phyloP scores from a whole-genome alignment of 2,888 invertebrate species.

The Parasteatoda lunata region DNA sequence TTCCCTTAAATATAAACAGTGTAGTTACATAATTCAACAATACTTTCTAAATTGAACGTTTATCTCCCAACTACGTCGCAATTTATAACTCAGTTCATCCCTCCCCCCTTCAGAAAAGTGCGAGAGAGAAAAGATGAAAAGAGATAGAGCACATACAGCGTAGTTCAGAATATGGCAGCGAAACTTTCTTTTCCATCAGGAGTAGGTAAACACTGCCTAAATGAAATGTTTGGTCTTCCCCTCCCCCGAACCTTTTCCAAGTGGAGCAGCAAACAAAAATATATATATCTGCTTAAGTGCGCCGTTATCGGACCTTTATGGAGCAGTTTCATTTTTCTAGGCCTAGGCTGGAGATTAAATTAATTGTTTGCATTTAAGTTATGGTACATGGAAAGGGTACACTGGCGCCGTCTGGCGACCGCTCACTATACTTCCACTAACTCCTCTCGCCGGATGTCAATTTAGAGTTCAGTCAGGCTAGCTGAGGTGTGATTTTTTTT shows the following conservation, averaged over 20 bases:
- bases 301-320: constrained; percentile 59
- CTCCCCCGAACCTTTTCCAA: background rate
- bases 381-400: constrained; percentile 17
- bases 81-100: background rate
- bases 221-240: constrained; percentile 54
- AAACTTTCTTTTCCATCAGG: constrained; percentile 11
- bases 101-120: constrained; percentile 10
- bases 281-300: constrained; percentile 55
- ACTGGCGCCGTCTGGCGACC: constrained; percentile 51
- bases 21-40: too few relatives aligned
- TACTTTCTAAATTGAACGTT: background rate
- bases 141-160: constrained; percentile 40
- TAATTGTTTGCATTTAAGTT: constrained; percentile 65
- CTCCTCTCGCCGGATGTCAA: constrained; percentile 41
- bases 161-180: constrained; percentile 28
- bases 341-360: constrained; percentile 45
- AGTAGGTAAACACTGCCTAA: constrained; percentile 55
- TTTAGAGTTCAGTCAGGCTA: constrained; percentile 11
- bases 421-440: background rate
- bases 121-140: constrained; percentile 22
- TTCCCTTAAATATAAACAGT: too few relatives aligned
- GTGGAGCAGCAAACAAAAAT: constrained; percentile 31
- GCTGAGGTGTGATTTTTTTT: background rate
- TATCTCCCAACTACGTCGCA: background rate
- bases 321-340: constrained; percentile 54